Conservation (phyloP, 2,797 vertebrate genomes). For the Spondyliosoma cantharus region DNA sequence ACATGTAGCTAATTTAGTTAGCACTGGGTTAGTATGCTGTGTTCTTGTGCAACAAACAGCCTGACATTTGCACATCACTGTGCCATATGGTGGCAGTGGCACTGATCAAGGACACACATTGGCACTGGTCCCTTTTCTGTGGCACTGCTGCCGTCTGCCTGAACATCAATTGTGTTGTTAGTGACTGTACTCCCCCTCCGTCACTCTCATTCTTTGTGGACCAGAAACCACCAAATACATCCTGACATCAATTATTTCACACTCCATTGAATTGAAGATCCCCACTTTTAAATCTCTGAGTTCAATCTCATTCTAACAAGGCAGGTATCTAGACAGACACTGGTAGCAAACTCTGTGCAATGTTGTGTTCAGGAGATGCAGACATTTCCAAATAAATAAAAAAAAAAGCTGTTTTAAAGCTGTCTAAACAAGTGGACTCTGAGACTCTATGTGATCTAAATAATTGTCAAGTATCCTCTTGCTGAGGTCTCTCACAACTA, state of each 20-base stretch:
- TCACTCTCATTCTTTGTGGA: not conserved
- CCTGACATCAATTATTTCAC: constrained; percentile 32
- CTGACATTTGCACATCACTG: constrained; percentile 51
- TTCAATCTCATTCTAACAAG: constrained; percentile 53
- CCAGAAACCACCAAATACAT: constrained; percentile 22
- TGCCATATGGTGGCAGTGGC: constrained; percentile 55
- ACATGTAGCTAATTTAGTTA: not conserved
- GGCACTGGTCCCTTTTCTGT: constrained; percentile 39
- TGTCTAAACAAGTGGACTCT: not conserved
- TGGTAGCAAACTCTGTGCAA: not conserved
- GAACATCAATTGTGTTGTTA: constrained; percentile 20
- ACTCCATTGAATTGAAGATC: constrained; percentile 21
- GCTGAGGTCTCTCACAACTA: not conserved
- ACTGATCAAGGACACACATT: constrained; percentile 52
- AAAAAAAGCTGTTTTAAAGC: not conserved
- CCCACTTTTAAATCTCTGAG: constrained; percentile 20
- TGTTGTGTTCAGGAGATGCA: not conserved
- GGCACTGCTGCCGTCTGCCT: constrained; percentile 30
- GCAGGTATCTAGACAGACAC: constrained; percentile 13
- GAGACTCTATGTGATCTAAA: not conserved
- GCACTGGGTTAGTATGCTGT: constrained; percentile 8
- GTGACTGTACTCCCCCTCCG: not conserved
- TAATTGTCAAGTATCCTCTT: not conserved
- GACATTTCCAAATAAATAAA: not conserved
- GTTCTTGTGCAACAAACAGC: constrained; percentile 30